These are phyloP conservation scores for Gasterosteus nipponicus DNA, from an alignment of 2,113 vertebrate genomes.

Conservation along the genomic window DNA sequence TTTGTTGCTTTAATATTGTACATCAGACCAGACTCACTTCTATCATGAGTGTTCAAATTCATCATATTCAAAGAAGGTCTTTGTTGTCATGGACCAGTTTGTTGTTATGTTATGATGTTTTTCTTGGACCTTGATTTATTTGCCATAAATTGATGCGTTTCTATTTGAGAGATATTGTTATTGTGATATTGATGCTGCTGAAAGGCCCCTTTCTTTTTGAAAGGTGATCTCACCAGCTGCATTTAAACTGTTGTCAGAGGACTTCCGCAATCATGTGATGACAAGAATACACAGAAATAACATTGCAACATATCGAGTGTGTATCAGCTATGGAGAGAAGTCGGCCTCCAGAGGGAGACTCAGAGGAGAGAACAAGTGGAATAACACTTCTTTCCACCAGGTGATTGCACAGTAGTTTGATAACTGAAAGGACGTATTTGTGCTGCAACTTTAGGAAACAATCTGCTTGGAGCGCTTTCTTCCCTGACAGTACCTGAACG, in stretches of 20 bases:
- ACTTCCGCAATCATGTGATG: background rate
- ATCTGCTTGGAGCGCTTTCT: background rate
- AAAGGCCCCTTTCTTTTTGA: background rate
- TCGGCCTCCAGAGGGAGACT: background rate
- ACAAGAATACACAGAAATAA: background rate
- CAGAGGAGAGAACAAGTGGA: background rate
- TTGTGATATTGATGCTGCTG: background rate
- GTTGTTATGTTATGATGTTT: too few relatives aligned
- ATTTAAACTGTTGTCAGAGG: background rate
- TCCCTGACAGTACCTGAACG: constrained; percentile 87
- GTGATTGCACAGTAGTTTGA: background rate
- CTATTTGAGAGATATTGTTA: background rate
- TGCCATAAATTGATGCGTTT: background rate
- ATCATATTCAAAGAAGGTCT: background rate
- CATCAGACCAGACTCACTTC: background rate
- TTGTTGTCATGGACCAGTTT: background rate
- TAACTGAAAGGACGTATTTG: background rate
- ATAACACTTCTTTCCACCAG: background rate
- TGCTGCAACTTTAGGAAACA: background rate
- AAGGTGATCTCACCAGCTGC: background rate
- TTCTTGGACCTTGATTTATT: background rate
- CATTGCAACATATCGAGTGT: background rate
- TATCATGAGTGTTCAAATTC: background rate
- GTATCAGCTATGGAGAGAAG: background rate
- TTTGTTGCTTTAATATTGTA: background rate